phyloP scores from a whole-genome alignment of 2,888 invertebrate genomes.

The Euproctis similis region DNA sequence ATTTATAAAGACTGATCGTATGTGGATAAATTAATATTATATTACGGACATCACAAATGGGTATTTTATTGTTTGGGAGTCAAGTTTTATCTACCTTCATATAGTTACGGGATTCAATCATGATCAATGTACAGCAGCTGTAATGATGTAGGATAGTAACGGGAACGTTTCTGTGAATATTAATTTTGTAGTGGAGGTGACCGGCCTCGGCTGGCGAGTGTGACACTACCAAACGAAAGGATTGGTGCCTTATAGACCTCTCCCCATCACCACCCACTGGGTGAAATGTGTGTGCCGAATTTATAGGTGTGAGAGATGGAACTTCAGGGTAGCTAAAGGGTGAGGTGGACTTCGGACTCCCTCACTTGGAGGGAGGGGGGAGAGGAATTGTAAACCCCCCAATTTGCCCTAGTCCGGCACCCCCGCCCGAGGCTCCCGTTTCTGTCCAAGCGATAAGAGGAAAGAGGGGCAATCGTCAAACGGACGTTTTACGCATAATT shows the following conservation, averaged over 20 bases:
- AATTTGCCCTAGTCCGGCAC: constrained; percentile 74
- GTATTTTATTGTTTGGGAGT: too few relatives aligned
- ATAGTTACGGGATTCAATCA: too few relatives aligned
- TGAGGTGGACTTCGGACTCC: constrained; percentile 74
- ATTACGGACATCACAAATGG: too few relatives aligned
- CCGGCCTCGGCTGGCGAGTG: constrained; percentile 59
- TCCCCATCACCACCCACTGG: constrained; percentile 53
- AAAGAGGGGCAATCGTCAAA: constrained; percentile 74
- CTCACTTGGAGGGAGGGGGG: constrained; percentile 65
- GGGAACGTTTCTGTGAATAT: constrained; percentile 71
- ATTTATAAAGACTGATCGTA: too few relatives aligned
- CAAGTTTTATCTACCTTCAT: too few relatives aligned
- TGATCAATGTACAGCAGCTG: too few relatives aligned
- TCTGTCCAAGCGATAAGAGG: constrained; percentile 76
- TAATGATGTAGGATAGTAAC: constrained; percentile 70
- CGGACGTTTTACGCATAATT: constrained; percentile 78
- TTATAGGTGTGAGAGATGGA: constrained; percentile 77
- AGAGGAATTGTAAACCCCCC: constrained; percentile 62
- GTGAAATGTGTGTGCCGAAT: constrained; percentile 74
- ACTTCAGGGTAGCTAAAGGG: constrained; percentile 75
- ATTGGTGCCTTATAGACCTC: constrained; percentile 66
- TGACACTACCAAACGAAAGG: constrained; percentile 71
- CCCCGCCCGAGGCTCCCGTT: constrained; percentile 70
- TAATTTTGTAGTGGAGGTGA: constrained; percentile 75
- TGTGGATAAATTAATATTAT: too few relatives aligned